Conservation (phyloP, 92 coral and sea anemone genomes). For the Palythoa heliodiscus region DNA sequence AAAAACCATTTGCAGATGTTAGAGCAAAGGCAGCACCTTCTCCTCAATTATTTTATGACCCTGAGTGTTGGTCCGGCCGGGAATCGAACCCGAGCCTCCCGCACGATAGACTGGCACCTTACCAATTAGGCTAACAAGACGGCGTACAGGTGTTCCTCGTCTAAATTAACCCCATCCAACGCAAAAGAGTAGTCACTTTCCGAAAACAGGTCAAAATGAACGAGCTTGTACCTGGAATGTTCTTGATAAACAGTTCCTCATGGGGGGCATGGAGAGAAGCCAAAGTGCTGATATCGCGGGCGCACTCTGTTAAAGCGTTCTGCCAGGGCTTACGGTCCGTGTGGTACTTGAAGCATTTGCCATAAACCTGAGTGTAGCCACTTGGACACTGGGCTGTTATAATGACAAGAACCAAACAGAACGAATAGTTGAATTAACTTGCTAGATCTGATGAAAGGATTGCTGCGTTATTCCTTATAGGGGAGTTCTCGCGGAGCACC, state of each 20-base stretch:
- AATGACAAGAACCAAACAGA: neutral
- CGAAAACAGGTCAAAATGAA: neutral
- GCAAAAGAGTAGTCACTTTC: neutral
- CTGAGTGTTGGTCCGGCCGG: too few relatives aligned
- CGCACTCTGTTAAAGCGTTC: conserved; percentile 68
- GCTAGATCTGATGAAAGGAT: neutral
- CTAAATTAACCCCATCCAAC: neutral
- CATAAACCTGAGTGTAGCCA: conserved; percentile 61
- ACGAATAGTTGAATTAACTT: neutral
- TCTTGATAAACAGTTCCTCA: conserved; percentile 60
- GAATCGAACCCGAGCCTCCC: too few relatives aligned
- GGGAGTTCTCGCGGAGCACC: too few relatives aligned
- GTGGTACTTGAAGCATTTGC: conserved; percentile 79
- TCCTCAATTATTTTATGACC: too few relatives aligned
- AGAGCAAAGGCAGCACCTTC: too few relatives aligned
- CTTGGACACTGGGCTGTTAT: conserved; percentile 60
- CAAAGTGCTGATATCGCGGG: conserved; percentile 72
- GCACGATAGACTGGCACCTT: too few relatives aligned
- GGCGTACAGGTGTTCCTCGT: neutral
- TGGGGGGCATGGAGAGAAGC: conserved; percentile 59
- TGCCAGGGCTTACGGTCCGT: conserved; percentile 75
- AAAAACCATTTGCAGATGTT: too few relatives aligned
- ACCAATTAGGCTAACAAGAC: too few relatives aligned
- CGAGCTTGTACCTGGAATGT: conserved; percentile 42
- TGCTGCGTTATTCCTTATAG: neutral